Evolutionary conservation across 64 coral and sea anemone species (phyloP), one percentile per base, ranked within the genome.

Genomic region (Trachythela sp.): DNA sequence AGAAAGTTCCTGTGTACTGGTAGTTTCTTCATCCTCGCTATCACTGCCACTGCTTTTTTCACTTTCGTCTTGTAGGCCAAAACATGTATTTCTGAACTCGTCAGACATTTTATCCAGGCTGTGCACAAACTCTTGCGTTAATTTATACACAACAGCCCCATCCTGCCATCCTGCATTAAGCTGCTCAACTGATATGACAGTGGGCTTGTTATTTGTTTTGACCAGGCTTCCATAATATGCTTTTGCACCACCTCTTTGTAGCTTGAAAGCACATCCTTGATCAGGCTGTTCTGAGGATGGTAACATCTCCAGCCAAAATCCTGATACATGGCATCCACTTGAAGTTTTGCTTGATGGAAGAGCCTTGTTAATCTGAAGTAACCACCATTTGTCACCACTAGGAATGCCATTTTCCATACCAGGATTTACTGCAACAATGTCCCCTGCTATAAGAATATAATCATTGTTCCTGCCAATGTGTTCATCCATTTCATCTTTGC

Each of bases 371-470:
- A 90, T 40, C 51, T 90, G 89, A 32, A 90, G 48, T n/a, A 90
- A 56, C 89, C 89, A 85, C 80, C 89, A 90, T 14, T 90, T 90
- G 49, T 90, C 89, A 14, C 77, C 77, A 90, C 17, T 60, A 35
- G 52, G 89, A 14, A 90, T 38, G n/a, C 85, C 85, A 13, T 86
- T 14, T 4, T 45, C 50, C 2, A 32, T 33, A 26, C 85, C 85
- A 29, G 85, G 85, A 86, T 86, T 86, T 30, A 86, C 49, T 10
- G 32, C 30, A 14, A 86, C 85, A 86, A 86, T 86, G 36, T 90
- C 75, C 13, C 75, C 75, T 34, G 75, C 27, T 29, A 80, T 14
- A 80, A 80, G 20, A 18, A 30, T 15, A 18, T 80, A 40, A 10
- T 80, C 75, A 34, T 30, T 8, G 0, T 20, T 24, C 8, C 56